Base-by-base conservation (phyloP, 2,113 vertebrate species). In the Mirza zaza region DNA sequence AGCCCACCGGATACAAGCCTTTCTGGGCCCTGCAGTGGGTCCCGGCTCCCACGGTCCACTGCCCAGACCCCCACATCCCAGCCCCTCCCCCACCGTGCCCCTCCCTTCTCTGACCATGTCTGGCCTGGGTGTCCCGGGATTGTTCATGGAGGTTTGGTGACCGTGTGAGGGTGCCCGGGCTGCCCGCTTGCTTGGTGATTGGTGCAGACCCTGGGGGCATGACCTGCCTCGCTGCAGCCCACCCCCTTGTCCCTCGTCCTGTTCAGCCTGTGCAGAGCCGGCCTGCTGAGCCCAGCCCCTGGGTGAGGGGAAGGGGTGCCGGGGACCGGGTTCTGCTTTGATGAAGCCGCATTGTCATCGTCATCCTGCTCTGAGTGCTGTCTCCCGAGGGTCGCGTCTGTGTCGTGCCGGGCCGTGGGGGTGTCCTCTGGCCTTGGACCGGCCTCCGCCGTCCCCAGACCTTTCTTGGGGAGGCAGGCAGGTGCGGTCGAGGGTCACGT, bases 391-490 rank as follows among this genome's bases (percentile, higher is more conserved):
- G 11, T 17, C 1, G 0, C 4, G 10, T 67, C 42, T 50, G 25
- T 32, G n/a, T 1, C 12, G 42, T 1, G 5, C 8, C 0, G 20
- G 20, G 23, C 29, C 3, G 2, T 32, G 5, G 55, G 11, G 85
- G 10, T 8, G 8, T 12, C 20, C 91, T 17, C 11, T 0, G 1
- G 17, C 25, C 1, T 0, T 0, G 3, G 45, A 21, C 17, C 5
- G 9, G 7, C 11, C 23, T 27, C 34, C 21, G 3, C 34, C 8
- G 23, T 77, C 32, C 27, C 48, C 32, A 36, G 55, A 27, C 52
- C 63, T 23, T 8, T 18, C 8, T 6, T 23, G 68, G 25, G 34
- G 2, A 39, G 77, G 39, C n/a, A 3, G 10, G 50, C 21, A 1
- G 71, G 25, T 45, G n/a, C 61, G 39, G 27, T 5, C 1, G 39